Evolutionary conservation across 2,888 invertebrate species (phyloP), one percentile per base, ranked within the genome.

Genomic region (Trilocha varians): DNA sequence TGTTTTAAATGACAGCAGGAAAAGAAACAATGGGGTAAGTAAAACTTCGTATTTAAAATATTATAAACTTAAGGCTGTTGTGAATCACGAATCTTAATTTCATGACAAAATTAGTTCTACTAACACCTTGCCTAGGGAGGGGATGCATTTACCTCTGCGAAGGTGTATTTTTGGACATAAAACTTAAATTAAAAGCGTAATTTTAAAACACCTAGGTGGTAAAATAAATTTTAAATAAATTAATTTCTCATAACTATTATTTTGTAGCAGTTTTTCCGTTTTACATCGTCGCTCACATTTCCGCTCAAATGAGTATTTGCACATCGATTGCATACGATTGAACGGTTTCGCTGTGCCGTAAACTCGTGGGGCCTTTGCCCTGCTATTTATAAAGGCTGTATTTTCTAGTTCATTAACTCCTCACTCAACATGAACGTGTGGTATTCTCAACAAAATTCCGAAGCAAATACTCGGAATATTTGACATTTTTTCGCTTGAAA

Each of bases 11-110:
- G 92, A 92, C 92, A 88, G 91, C 90, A 78, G 92, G 92, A 86
- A 92, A 91, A 86, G 92, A 92, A 87, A 90, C 90, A 61, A 92
- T 93, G 93, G 93, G 93, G 93, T 92, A 78, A 89, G 89, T 88
- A 63, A 38, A 43, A 45, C 56, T 53, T 32, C 13, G 6, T 41
- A 15, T 15, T 43, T 42, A 49, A 17, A 11, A 11, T 34, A 13
- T 43, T n/a, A 36, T 36, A 16, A 6, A 36, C 2, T 36, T 9
- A 15, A 5, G 16, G 15, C 9, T 16, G 8, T 4, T 11, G 8
- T 11, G 9, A 3, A 15, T 5, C 6, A 2, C 15, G 9, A 36
- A 34, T 9, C 14, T n/a, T 13, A 18, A 36, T 39, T 32, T 34
- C 33, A 43, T 45, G 40, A 45, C 57, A 59, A 65, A 72, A 70